phyloP scores from a whole-genome alignment of 2,888 invertebrate species.

The Ethmia dodecea region DNA sequence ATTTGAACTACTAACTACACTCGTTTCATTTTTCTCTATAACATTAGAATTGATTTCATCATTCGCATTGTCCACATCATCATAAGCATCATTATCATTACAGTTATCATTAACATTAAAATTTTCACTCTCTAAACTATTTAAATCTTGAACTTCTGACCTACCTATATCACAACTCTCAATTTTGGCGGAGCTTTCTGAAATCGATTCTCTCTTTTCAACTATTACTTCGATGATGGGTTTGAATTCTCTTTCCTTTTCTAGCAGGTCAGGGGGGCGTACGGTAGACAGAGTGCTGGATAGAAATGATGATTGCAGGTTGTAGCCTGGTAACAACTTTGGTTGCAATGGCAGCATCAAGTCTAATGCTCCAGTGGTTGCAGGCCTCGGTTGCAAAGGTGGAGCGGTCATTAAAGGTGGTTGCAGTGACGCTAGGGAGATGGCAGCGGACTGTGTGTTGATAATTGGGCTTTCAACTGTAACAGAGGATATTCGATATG shows the following conservation, averaged over 20 bases:
- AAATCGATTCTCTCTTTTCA: slow-evolving; percentile 47
- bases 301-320: slow-evolving; percentile 64
- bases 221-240: slow-evolving; percentile 54
- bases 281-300: slow-evolving; percentile 74
- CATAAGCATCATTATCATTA: slow-evolving; percentile 27
- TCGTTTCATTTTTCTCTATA: slow-evolving; percentile 46
- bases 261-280: slow-evolving; percentile 54
- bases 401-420: slow-evolving; percentile 73
- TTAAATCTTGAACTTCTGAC: slow-evolving; percentile 30
- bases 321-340: slow-evolving; percentile 79
- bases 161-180: slow-evolving; percentile 43
- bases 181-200: slow-evolving; percentile 31
- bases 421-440: slow-evolving; percentile 72
- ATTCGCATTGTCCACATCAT: slow-evolving; percentile 35
- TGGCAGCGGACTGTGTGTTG: slow-evolving; percentile 65
- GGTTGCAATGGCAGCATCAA: slow-evolving; percentile 85
- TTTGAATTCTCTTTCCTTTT: slow-evolving; percentile 42
- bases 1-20: slow-evolving; percentile 38
- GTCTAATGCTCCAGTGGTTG: slow-evolving; percentile 83
- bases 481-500: slow-evolving; percentile 26
- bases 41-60: slow-evolving; percentile 68
- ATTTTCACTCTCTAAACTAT: too few relatives aligned
- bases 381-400: slow-evolving; percentile 82
- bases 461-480: slow-evolving; percentile 77
- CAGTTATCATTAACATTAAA: slow-evolving; percentile 40